Base-by-base conservation (phyloP, 2,888 invertebrate genomes). In the Andricus quercusramuli region DNA sequence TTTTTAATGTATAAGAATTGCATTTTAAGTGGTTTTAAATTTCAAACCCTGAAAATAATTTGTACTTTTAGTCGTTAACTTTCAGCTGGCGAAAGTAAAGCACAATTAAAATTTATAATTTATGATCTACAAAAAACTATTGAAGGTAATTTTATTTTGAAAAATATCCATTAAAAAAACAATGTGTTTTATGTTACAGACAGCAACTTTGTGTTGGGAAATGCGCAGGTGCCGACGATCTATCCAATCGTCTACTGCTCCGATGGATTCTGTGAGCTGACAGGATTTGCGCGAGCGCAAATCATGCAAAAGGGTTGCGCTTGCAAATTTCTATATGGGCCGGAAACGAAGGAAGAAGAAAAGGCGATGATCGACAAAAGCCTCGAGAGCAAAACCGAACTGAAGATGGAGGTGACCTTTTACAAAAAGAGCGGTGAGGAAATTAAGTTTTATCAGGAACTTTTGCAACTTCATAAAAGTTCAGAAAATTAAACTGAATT, bases 301-400 rank as follows among this genome's bases (percentile, higher is more conserved):
- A 98, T 98, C 94, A 98, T 98, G 98, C 98, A 98, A 94, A 98
- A 98, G 93, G 97, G 97, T 85, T 98, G 98, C 94, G 97, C 98
- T 89, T 98, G 98, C 94, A 97, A 97, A 93, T 98, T 98, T 93
- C 95, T 98, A 29, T 97, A 98, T 92, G 99, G 99, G 3, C 96
- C 96, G 51, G 98, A 98, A 92, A 99, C 98, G 37, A 95, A 95
- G 82, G 97, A 97, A 25, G 97, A 97, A 86, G 97, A 98, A 92
- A 97, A 97, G 89, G 94, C 95, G 83, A 96, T 97, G 93, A 98
- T 99, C 91, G 98, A 98, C 93, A 95, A 96, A 87, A 96, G 98
- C 44, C 95, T 99, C 86, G 97, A 97, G 90, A 96, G 96, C 88
- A 98, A 98, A 93, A 96, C 96, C 89, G 99, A 99, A 93, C 96